Base-by-base conservation (phyloP, 1,140 invertebrate species). In the Drosophila pseudoobscura region DNA sequence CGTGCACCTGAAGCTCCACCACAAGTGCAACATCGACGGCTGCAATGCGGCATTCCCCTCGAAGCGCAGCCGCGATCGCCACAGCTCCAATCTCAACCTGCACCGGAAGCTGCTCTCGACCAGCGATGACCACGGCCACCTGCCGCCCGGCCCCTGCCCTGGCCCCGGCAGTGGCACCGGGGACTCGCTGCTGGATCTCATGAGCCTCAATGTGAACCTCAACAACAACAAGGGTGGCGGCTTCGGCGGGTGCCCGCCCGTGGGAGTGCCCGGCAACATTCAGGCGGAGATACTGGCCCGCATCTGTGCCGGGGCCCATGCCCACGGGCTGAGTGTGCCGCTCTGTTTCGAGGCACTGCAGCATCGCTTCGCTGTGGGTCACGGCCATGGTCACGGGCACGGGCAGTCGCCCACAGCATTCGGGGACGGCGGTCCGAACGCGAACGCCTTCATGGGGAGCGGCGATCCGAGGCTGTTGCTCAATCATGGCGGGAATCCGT, bases 21-120 rank as follows among this genome's bases (percentile, higher is more conserved):
- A 99, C 92, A 97, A 97, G 84, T 99, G 98, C 92, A 97, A 95
- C 68, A 96, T 99, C 2, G 97, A 98, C 66, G 98, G 98, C n/a
- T 99, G 98, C 90, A 97, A 97, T 91, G 97, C 97, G 0, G 96
- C 97, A 0, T 99, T 99, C 90, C 97, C 97, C n/a, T 98, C 97
- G 0, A 99, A 98, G 91, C 92, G 97, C 51, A 98, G 96, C 71
- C 94, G 98, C 61, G 98, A 99, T 89, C 93, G 98, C 2, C 98
- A 99, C 91, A 97, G 97, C 79, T 95, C 97, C 0, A 99, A 99
- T 90, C 92, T 97, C 35, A 98, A 97, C 84, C 93, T 99, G 13
- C 98, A 99, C 87, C 93, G 96, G 58, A 98, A 98, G 91, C 92
- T 98, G 26, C 90, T 98, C 41, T 96, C 96, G 1, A 97, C 96